Conservation (phyloP, 2,797 vertebrate genomes). For the Taeniopygia guttata region DNA sequence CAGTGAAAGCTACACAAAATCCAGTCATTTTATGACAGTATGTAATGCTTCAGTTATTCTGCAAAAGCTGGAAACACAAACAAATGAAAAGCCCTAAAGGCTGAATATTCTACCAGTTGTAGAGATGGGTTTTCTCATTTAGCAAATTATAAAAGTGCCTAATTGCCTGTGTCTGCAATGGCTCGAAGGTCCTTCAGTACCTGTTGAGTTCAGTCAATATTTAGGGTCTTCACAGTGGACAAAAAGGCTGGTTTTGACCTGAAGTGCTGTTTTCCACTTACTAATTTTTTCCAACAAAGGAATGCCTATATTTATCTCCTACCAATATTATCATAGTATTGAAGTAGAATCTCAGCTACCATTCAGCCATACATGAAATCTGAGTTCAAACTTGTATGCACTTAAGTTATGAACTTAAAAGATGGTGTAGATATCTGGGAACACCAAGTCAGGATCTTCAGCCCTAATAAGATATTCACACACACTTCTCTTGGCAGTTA, state of each 20-base stretch:
- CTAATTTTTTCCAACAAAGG: background rate
- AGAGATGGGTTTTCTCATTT: background rate
- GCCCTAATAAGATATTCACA: background rate
- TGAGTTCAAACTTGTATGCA: background rate
- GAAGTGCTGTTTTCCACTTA: background rate
- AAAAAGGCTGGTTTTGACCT: background rate
- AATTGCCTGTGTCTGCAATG: background rate
- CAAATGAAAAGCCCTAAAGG: background rate
- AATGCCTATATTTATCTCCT: background rate
- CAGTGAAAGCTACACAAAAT: background rate
- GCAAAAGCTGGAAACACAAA: background rate
- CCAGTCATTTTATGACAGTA: background rate
- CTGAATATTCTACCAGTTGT: background rate
- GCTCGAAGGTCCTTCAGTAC: background rate
- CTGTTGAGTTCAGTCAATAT: background rate
- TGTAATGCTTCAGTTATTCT: background rate
- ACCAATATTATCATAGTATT: background rate
- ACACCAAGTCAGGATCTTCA: background rate
- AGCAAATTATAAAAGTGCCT: background rate
- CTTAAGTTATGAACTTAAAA: background rate
- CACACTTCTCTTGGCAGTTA: background rate
- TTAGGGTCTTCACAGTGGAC: background rate
- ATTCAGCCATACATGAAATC: background rate
- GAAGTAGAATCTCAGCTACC: background rate
- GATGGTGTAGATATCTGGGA: fast-evolving